Base-by-base conservation (phyloP, 2,888 invertebrate species). In the Drosophila mulleri region DNA sequence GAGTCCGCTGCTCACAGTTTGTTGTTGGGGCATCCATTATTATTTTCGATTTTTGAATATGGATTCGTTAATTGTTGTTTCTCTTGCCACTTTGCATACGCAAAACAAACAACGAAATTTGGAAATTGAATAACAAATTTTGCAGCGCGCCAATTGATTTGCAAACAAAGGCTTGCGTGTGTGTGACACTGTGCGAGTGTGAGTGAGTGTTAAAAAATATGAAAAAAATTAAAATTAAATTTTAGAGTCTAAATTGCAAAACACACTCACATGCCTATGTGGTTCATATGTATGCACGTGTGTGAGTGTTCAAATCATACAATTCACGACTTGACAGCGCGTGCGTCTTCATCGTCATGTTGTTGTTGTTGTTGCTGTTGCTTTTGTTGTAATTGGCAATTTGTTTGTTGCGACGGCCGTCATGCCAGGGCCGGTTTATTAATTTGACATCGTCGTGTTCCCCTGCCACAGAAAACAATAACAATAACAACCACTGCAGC, bases 371-470 rank as follows among this genome's bases (percentile, higher is more conserved):
- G 47, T 48, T 52, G 47, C 29, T 37, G 50, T 62, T 64, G 44
- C 50, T 75, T 59, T 47, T 72, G 48, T 57, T 78, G 70, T 75
- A 69, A 70, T 66, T 74, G 35, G 23, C 74, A 58, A 75, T 59
- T 61, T 53, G 48, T 66, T 67, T 58, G 59, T 63, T 75, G 69
- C 57, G 47, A 53, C 50, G 60, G 80, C 54, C 69, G 77, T 64
- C 73, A 69, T 74, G 83, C 64, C 74, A 78, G 80, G 80, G 80
- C 87, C 82, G 82, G 84, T 84, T 84, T 82, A 84, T 84, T 84
- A 87, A 87, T 87, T 84, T 84, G 82, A 82, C 87, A 83, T 78
- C 83, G 66, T 59, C 67, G 73, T 74, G 72, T 50, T 52, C 67
- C 82, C 80, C 60, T 67, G 75, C 72, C 75, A 74, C 68, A 70